These are phyloP conservation scores for Drepanosiphum platanoidis DNA, from an alignment of 2,888 invertebrate species.

Conservation along the genomic window DNA sequence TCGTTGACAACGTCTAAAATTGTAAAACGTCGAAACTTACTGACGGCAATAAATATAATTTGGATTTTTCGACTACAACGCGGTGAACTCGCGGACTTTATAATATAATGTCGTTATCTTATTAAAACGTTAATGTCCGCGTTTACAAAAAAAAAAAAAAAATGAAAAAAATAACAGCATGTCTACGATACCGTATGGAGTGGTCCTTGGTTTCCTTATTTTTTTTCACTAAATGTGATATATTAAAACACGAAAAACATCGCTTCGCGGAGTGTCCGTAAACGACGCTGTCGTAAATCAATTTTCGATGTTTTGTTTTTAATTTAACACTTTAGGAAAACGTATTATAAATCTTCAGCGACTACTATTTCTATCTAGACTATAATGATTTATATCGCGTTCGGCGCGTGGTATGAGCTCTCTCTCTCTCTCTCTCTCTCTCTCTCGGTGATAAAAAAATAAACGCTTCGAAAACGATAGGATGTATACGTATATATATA, in stretches of 20 bases:
- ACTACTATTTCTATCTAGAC: conserved; percentile 13
- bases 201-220: not conserved
- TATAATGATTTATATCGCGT: conserved; percentile 25
- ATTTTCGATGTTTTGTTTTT: conserved; percentile 42
- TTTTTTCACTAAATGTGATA: not conserved
- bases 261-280: not conserved
- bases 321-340: conserved; percentile 37
- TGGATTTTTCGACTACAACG: no score
- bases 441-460: not conserved
- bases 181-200: not conserved
- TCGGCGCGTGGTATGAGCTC: not conserved
- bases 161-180: not conserved
- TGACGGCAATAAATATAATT: no score
- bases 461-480: not conserved
- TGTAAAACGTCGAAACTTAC: no score
- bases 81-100: no score
- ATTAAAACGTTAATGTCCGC: not conserved
- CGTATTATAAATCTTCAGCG: conserved; percentile 35
- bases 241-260: not conserved
- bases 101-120: not conserved
- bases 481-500: not conserved
- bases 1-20: no score
- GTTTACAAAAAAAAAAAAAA: not conserved
- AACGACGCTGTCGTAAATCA: conserved; percentile 46
- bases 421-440: no score